phyloP scores from a whole-genome alignment of 2,888 invertebrate species.

The Mamestra brassicae region DNA sequence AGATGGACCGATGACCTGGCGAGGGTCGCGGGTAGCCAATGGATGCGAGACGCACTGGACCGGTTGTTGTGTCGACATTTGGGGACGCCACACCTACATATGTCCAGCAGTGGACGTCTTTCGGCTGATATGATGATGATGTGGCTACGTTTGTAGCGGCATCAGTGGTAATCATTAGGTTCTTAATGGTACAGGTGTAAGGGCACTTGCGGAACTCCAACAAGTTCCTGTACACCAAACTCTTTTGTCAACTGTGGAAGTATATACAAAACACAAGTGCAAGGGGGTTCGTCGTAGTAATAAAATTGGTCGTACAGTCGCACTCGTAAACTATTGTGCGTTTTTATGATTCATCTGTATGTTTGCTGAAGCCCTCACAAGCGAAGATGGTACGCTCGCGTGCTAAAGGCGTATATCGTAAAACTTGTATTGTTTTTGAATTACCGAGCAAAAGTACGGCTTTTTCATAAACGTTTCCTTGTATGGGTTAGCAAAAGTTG shows the following conservation, averaged over 20 bases:
- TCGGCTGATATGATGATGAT: too few relatives aligned
- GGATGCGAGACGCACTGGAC: too few relatives aligned
- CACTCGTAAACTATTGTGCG: slow-evolving; percentile 88
- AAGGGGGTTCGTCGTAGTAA: slow-evolving; percentile 71
- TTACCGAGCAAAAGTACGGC: slow-evolving; percentile 24
- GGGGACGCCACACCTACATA: too few relatives aligned
- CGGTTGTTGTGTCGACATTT: too few relatives aligned
- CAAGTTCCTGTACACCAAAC: background rate
- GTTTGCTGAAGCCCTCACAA: slow-evolving; percentile 81
- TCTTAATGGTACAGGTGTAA: too few relatives aligned
- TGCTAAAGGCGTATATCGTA: slow-evolving; percentile 67
- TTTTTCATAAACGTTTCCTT: slow-evolving; percentile 24
- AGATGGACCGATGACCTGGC: too few relatives aligned
- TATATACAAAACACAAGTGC: slow-evolving; percentile 60
- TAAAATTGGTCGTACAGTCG: slow-evolving; percentile 83
- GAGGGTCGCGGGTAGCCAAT: too few relatives aligned
- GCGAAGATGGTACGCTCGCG: slow-evolving; percentile 74
- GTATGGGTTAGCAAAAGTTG: slow-evolving; percentile 10
- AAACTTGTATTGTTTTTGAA: slow-evolving; percentile 66
- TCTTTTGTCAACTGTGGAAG: slow-evolving; percentile 26
- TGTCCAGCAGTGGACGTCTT: too few relatives aligned
- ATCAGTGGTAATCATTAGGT: too few relatives aligned
- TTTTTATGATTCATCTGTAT: slow-evolving; percentile 89
- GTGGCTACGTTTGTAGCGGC: too few relatives aligned
- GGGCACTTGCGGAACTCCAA: too few relatives aligned